Conservation (phyloP, 2,888 invertebrate genomes). For the Ephialtes manifestator region DNA sequence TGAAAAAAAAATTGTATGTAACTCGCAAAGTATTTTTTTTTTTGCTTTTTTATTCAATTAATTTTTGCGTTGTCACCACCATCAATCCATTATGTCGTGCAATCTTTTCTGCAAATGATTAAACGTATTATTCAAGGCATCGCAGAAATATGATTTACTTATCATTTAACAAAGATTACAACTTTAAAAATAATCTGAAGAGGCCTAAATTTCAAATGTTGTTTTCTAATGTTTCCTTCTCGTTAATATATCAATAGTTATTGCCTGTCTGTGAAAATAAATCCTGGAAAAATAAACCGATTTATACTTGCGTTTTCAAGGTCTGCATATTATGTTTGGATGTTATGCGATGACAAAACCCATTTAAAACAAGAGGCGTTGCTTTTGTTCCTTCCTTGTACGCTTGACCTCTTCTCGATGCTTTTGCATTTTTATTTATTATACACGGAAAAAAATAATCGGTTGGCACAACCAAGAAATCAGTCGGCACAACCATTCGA, state of each 20-base stretch:
- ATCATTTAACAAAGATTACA: neutral
- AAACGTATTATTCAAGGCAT: neutral
- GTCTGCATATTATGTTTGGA: too few species aligned
- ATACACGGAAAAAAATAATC: too few species aligned
- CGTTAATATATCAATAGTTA: neutral
- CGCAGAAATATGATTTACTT: neutral
- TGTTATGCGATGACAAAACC: too few species aligned
- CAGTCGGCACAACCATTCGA: too few species aligned
- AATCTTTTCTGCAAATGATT: neutral
- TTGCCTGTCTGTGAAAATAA: neutral
- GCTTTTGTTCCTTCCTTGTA: too few species aligned
- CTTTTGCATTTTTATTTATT: too few species aligned
- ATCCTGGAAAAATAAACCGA: neutral
- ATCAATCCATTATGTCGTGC: neutral
- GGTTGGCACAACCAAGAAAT: too few species aligned
- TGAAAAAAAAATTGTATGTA: neutral
- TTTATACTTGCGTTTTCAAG: too few species aligned
- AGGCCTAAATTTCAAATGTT: neutral
- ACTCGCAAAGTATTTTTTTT: neutral
- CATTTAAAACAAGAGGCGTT: too few species aligned
- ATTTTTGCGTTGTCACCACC: neutral
- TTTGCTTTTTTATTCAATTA: neutral
- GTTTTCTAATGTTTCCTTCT: neutral
- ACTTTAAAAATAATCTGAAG: neutral
- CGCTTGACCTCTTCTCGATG: too few species aligned